These are phyloP conservation scores for Charaxes varanes DNA, from an alignment of 1,140 invertebrate genomes.

Conservation along the genomic window DNA sequence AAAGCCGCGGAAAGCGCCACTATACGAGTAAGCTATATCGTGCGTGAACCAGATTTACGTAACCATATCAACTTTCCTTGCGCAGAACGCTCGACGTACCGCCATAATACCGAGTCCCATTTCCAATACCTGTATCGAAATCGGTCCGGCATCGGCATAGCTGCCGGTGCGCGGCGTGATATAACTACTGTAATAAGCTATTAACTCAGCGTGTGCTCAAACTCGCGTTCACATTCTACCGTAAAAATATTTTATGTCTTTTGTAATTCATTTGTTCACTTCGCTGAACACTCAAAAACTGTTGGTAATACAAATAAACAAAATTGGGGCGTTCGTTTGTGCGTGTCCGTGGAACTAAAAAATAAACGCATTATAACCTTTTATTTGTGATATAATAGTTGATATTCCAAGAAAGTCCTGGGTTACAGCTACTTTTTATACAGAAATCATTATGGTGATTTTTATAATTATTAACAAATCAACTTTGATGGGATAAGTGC, in stretches of 20 bases:
- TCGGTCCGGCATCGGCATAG: constrained; percentile 6
- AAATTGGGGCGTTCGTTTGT: no score
- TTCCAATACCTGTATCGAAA: constrained; percentile 20
- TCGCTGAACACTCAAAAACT: no score
- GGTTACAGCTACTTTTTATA: no score
- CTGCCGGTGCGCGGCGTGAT: constrained; percentile 1
- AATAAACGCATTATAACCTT: no score
- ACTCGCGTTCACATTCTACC: background rate
- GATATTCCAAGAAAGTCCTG: no score
- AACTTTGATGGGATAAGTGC: no score
- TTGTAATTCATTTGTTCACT: no score
- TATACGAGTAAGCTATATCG: constrained; percentile 6
- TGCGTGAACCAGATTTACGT: constrained; percentile 51
- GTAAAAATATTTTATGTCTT: background rate
- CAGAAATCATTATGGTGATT: no score
- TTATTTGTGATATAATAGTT: no score
- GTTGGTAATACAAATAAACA: no score
- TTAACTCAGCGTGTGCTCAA: background rate
- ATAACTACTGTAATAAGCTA: constrained; percentile 5
- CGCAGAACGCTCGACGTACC: constrained; percentile 7
- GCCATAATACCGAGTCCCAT: constrained; percentile 13
- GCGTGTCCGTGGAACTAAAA: no score
- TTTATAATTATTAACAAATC: no score
- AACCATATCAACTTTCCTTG: constrained; percentile 43
- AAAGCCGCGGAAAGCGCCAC: constrained; percentile 36